Evolutionary conservation across 2,888 invertebrate species (phyloP), one percentile per base, ranked within the genome.

Genomic region (Drosophila fulvimacula): DNA sequence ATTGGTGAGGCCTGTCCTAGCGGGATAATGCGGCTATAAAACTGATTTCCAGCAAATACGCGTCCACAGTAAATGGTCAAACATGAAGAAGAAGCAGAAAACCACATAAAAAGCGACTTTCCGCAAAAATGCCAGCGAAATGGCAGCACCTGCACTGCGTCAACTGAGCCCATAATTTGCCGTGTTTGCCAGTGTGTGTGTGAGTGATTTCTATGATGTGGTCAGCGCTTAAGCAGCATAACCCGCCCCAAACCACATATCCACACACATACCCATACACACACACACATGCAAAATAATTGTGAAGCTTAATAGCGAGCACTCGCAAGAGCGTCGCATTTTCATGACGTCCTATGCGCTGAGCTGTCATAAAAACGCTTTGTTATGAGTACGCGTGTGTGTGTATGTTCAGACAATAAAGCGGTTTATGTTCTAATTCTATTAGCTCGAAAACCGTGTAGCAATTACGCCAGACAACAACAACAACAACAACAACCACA

Each of bases 361-460:
- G 69, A 57, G 66, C 79, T 79, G 82, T 79, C 83, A 82, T 84
- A 84, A 86, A 83, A 82, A 63, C 71, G 82, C 73, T 76, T 81
- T 81, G 79, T 81, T 79, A 72, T 73, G 68, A 51, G 73, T 61
- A 53, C 38, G 36, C 44, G 62, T 67, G 49, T 32, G 55, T 38
- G 41, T 39, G n/a, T 51, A 46, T 60, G 42, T 56, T 68, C 71
- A 65, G 81, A 75, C 79, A 79, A 85, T 84, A 84, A 85, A 85
- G 82, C 76, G 76, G 82, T 85, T 85, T 85, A 85, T 85, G 81
- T 68, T 81, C 84, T 84, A 85, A 85, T 85, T 85, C 85, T 85
- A 85, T 85, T 85, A 85, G 85, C 78, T 68, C 51, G 70, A 73
- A 79, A 72, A 67, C 76, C 83, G 78, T 83, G 83, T 81, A 82